phyloP scores from a whole-genome alignment of 1,140 invertebrate species.

The Geopemphigus sp. region DNA sequence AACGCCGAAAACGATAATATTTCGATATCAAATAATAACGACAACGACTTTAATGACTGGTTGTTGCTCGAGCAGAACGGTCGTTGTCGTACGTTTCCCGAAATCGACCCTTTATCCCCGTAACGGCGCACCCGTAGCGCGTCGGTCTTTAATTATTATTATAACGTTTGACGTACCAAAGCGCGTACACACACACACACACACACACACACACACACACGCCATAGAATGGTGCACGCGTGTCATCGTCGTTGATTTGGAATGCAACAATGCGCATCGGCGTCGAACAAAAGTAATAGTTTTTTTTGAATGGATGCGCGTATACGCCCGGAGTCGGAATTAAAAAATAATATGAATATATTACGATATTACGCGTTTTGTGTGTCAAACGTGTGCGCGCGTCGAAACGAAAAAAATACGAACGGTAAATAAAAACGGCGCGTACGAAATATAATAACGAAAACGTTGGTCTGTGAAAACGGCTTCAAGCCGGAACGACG shows the following conservation, averaged over 20 bases:
- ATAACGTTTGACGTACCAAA: not conserved
- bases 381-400: not conserved
- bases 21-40: too few species aligned
- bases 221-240: not conserved
- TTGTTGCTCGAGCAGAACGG: not conserved
- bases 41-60: not conserved
- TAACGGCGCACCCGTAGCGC: too few species aligned
- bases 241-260: constrained; percentile 48
- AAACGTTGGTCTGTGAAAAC: not conserved
- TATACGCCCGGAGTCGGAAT: constrained; percentile 1
- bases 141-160: too few species aligned
- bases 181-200: not conserved
- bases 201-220: not conserved
- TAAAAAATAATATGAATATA: constrained; percentile 2
- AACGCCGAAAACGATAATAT: too few species aligned
- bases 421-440: not conserved
- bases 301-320: not conserved
- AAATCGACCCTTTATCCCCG: not conserved
- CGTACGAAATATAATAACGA: not conserved
- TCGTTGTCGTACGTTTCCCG: not conserved
- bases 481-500: too few species aligned
- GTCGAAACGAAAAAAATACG: too few species aligned
- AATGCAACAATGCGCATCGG: constrained; percentile 41
- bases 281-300: constrained; percentile 31
- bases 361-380: too few species aligned